Percentiles rank a stretch among this genome's conserved stretches.
Conservation (phyloP, 2,113 vertebrate species). For the Agelaius tricolor region DNA sequence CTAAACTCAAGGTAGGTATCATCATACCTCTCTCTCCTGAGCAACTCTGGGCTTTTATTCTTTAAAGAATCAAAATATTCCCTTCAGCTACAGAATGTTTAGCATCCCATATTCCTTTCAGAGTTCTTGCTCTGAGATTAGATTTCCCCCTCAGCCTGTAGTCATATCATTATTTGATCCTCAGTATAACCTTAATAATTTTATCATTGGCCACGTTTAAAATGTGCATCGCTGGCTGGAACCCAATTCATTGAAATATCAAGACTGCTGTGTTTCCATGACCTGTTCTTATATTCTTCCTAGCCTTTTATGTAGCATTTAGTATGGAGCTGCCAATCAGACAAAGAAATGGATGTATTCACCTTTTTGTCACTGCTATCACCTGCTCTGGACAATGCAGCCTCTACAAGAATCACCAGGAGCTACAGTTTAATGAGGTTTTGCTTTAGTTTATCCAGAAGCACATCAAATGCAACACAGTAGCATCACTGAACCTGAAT, state of each 20-base stretch:
- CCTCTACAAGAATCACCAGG: neutral
- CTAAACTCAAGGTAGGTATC: neutral
- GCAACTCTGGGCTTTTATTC: neutral
- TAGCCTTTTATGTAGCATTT: neutral
- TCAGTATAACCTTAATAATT: neutral
- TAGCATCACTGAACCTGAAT: neutral
- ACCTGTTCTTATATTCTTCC: neutral
- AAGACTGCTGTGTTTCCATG: neutral
- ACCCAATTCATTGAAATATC: neutral
- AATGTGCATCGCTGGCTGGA: neutral
- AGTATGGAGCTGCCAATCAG: neutral
- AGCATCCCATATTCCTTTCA: neutral
- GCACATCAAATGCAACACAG: neutral
- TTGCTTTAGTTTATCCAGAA: neutral
- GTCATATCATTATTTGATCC: neutral
- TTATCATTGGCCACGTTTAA: neutral
- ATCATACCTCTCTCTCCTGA: neutral
- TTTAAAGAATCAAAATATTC: slow-evolving; percentile 12
- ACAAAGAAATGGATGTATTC: neutral
- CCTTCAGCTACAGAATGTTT: neutral
- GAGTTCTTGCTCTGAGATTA: neutral
- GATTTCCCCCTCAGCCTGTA: neutral
- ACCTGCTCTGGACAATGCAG: neutral
- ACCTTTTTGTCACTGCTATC: neutral
- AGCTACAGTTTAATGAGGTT: slow-evolving; percentile 33